Evolutionary conservation across 2,797 vertebrate species (phyloP).

Genomic region (Trichosurus vulpecula): DNA sequence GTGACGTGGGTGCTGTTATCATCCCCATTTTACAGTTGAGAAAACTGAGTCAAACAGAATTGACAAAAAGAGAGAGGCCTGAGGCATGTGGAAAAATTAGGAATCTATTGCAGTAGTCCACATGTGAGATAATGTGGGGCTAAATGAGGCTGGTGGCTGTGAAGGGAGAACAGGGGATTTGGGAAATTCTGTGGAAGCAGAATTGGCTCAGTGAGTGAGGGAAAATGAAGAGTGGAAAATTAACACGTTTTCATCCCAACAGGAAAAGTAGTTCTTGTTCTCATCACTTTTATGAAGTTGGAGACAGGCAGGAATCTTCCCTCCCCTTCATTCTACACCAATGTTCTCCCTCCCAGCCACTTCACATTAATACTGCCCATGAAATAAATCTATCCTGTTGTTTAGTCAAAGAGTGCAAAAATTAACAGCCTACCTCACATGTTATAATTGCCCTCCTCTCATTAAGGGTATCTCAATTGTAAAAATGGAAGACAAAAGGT

Average conservation of each 20-base stretch:
- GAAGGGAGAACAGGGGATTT: background rate
- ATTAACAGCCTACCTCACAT: background rate
- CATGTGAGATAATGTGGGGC: background rate
- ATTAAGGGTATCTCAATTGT: background rate
- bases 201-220: background rate
- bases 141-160: background rate
- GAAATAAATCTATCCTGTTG: background rate
- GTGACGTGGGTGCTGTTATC: background rate
- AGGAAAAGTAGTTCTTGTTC: background rate
- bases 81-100: background rate
- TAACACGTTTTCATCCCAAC: background rate
- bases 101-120: background rate
- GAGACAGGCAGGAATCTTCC: rapidly evolving
- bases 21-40: background rate
- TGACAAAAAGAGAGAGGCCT: background rate
- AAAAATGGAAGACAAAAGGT: background rate
- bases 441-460: background rate
- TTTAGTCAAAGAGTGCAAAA: background rate
- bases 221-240: background rate
- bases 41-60: background rate
- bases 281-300: too few species aligned
- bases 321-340: background rate
- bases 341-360: background rate
- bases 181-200: background rate
- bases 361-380: background rate